Conservation (phyloP, 2,797 vertebrate genomes). For the Babyrousa celebensis region DNA sequence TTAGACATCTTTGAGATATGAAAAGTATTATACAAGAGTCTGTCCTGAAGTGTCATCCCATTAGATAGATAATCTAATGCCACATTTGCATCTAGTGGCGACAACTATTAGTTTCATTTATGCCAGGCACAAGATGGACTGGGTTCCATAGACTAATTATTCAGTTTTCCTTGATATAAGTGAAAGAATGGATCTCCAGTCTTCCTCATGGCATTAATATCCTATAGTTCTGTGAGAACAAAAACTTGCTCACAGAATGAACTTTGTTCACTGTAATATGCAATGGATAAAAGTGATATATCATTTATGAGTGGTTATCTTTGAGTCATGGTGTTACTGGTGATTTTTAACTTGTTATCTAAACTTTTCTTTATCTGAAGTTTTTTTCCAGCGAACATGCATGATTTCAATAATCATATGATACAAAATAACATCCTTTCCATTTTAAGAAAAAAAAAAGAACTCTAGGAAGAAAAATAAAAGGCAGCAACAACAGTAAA, state of each 20-base stretch:
- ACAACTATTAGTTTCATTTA: neutral
- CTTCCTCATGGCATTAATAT: neutral
- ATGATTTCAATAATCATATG: conserved; percentile 36
- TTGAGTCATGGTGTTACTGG: neutral
- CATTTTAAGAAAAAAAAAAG: neutral
- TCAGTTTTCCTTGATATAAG: neutral
- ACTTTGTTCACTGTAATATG: neutral
- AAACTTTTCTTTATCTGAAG: neutral
- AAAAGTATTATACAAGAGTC: neutral
- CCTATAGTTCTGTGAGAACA: neutral
- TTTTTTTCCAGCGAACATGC: conserved; percentile 1
- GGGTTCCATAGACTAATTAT: neutral
- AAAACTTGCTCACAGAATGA: neutral
- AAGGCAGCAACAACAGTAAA: neutral
- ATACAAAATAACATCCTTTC: neutral
- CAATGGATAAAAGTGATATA: neutral
- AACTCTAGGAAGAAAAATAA: conserved; percentile 18
- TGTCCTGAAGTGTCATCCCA: neutral
- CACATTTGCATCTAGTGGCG: neutral
- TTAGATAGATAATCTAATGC: neutral
- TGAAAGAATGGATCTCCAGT: neutral
- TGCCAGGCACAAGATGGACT: neutral
- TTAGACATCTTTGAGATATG: neutral
- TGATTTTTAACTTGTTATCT: conserved; percentile 15
- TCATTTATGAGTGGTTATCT: neutral